Evolutionary conservation across 2,888 invertebrate species (phyloP), one percentile per base, ranked within the genome.

Genomic region (Agriotes lineatus): DNA sequence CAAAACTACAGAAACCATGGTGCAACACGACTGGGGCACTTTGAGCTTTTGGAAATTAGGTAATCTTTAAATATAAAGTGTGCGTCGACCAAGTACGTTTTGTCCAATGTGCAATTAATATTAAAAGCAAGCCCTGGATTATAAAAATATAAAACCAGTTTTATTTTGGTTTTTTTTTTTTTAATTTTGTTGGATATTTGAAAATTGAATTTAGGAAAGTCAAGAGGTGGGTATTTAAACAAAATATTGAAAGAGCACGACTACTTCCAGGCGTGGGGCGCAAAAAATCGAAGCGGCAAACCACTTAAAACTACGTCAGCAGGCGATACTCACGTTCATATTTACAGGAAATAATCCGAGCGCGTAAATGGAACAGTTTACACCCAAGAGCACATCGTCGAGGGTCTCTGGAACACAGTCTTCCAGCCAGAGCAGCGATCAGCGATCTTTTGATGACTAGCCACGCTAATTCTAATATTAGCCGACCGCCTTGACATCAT

Each of bases 381-480:
- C 59, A 58, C 19, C 35, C 16, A 54, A 52, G 50, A 58, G 33
- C 63, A 69, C 68, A 69, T 69, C 64, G 12, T 45, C 16, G 35
- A 59, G 14, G 35, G 39, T 52, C 45, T 52, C 35, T 66, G 33
- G 61, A 58, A 58, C 72, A 68, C 65, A 52, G 69, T 68, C 71
- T 70, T 72, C 69, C 71, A 67, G 57, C 60, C 67, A 72, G 70
- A 67, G 62, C 70, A 62, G 65, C 64, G 71, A 69, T 69, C 72
- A 61, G 71, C 70, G 70, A 74, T 71, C 69, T 70, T 66, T 67
- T 71, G 70, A 72, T 64, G 65, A 54, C 69, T 71, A 69, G 72
- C 70, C 65, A 64, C 69, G 73, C 70, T 69, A 64, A 70, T 60
- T 72, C 72, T 75, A 75, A 75, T 73, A 74, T 74, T 75, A 75